A percentile compares a stretch with the other conserved stretches of the same genome.
Evolutionary conservation across 2,797 vertebrate species (phyloP).

Genomic region (Clarias pachynema): DNA sequence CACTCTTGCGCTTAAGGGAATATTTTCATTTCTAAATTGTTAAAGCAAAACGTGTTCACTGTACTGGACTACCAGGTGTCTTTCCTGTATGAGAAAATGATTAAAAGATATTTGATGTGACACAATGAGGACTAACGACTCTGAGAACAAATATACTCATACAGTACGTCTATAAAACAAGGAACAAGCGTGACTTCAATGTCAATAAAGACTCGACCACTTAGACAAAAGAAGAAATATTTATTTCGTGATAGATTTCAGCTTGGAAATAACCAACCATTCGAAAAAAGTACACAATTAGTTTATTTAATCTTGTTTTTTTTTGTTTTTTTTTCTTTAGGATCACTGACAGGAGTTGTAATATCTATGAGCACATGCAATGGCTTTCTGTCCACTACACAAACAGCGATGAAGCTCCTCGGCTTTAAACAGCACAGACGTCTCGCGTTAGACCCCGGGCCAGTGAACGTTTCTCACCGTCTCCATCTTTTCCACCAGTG

Average conservation of each 20-base stretch:
- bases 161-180: background rate
- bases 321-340: conserved; percentile 44
- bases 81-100: background rate
- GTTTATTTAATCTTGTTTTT: conserved; percentile 2
- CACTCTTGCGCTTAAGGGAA: background rate
- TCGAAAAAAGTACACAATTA: conserved; percentile 77
- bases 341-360: conserved; percentile 76
- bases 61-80: background rate
- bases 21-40: background rate
- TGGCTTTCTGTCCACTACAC: conserved; percentile 74
- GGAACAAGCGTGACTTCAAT: background rate
- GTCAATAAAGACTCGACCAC: background rate
- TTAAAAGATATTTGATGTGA: background rate
- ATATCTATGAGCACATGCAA: conserved; percentile 81
- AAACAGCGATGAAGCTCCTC: conserved; percentile 66
- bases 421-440: conserved; percentile 31
- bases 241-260: conserved; percentile 83
- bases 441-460: conserved; percentile 46
- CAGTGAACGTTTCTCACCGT: conserved; percentile 49
- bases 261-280: conserved; percentile 76
- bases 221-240: conserved; percentile 77
- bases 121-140: too few species aligned
- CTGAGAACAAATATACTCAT: too few species aligned
- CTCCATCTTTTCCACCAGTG: conserved; percentile 39
- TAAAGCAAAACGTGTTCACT: background rate